Conservation (phyloP, 2,888 invertebrate species). For the Agrochola macilenta region DNA sequence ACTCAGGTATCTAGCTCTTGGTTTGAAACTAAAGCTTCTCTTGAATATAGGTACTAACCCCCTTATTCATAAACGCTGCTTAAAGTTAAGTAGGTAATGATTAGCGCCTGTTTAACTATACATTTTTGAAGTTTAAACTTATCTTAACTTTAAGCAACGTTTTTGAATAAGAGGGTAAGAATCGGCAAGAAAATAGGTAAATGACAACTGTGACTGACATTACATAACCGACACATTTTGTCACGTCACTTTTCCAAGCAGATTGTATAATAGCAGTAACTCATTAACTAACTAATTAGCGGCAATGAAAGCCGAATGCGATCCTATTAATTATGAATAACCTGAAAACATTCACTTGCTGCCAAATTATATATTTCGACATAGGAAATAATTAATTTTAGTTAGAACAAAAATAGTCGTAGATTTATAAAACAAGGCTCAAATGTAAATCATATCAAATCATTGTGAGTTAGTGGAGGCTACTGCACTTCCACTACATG, state of each 20-base stretch:
- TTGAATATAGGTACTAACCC: neutral
- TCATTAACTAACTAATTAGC: slow-evolving; percentile 57
- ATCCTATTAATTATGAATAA: slow-evolving; percentile 63
- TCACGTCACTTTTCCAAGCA: slow-evolving; percentile 51
- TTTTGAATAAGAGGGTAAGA: neutral
- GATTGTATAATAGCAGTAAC: slow-evolving; percentile 49
- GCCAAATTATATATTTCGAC: slow-evolving; percentile 59
- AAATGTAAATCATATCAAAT: neutral
- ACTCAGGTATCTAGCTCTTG: neutral
- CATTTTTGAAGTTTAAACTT: too few species aligned
- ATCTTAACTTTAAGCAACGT: too few species aligned
- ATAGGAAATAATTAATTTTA: slow-evolving; percentile 64
- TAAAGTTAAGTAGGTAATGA: too few species aligned
- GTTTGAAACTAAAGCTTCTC: neutral
- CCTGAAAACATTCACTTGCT: slow-evolving; percentile 59
- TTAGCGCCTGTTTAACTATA: too few species aligned
- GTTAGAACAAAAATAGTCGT: slow-evolving; percentile 29
- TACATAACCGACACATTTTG: slow-evolving; percentile 44
- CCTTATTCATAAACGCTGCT: too few species aligned
- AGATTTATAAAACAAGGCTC: slow-evolving; percentile 21
- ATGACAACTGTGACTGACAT: slow-evolving; percentile 19
- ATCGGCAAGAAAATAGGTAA: slow-evolving; percentile 14
- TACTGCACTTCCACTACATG: neutral
- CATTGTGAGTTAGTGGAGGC: neutral
- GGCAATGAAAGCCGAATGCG: slow-evolving; percentile 53